A percentile compares a stretch with the other conserved stretches of the same genome.
Conservation (phyloP, 2,888 invertebrate species). For the Arctia plantaginis region DNA sequence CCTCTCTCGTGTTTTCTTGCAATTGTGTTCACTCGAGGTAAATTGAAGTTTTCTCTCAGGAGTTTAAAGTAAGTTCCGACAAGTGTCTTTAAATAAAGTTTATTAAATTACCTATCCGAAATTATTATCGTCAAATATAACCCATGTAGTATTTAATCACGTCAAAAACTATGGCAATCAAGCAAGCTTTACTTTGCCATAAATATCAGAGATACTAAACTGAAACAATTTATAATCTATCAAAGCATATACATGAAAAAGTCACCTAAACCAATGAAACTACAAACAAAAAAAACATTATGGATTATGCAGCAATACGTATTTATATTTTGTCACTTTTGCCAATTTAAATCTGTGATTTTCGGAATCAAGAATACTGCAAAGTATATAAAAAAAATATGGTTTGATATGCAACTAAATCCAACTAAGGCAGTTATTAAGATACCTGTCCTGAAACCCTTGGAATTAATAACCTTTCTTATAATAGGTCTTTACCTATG, state of each 20-base stretch:
- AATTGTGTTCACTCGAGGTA: constrained; percentile 85
- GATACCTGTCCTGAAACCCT: background rate
- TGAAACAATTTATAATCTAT: too few relatives aligned
- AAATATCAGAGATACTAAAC: background rate
- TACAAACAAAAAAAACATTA: background rate
- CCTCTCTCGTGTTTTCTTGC: constrained; percentile 85
- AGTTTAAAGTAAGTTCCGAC: constrained; percentile 70
- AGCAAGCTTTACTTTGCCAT: background rate
- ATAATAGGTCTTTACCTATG: too few relatives aligned
- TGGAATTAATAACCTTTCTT: background rate
- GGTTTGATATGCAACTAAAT: background rate
- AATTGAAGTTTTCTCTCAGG: constrained; percentile 82
- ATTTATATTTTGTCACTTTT: background rate
- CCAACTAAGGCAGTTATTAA: too few relatives aligned
- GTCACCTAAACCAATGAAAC: background rate
- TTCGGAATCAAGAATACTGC: background rate
- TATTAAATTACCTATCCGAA: constrained; percentile 46
- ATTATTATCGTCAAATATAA: constrained; percentile 20
- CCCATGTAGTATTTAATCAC: background rate
- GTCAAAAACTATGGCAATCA: background rate
- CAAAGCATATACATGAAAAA: too few relatives aligned
- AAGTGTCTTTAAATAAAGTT: constrained; percentile 61
- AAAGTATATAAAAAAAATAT: background rate
- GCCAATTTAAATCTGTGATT: background rate
- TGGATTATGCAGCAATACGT: background rate